Percentiles rank a stretch among this genome's conserved stretches.
Conservation (phyloP, 2,797 vertebrate species). For the Holocentrus rufus region DNA sequence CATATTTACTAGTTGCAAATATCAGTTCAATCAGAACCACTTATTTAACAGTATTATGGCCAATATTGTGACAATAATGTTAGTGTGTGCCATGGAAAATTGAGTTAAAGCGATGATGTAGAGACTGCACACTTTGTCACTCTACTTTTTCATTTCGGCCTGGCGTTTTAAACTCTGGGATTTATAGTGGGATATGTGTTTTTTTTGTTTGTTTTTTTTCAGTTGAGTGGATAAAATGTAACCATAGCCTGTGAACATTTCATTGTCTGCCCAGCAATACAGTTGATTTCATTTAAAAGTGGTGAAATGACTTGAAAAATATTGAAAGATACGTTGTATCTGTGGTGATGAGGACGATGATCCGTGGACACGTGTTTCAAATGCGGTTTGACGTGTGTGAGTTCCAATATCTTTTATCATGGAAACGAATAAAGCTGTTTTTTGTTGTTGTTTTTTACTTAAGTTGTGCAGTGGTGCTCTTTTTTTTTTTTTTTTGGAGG, state of each 20-base stretch:
- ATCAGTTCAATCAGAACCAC: background rate
- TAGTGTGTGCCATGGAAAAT: background rate
- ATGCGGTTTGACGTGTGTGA: conserved; percentile 13
- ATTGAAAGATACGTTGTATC: background rate
- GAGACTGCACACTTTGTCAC: background rate
- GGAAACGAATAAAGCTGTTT: conserved; percentile 64
- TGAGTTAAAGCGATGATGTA: background rate
- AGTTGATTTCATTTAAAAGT: background rate
- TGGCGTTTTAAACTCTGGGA: background rate
- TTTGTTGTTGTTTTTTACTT: conserved; percentile 13
- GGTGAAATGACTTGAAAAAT: background rate
- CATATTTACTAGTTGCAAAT: background rate
- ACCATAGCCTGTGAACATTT: background rate
- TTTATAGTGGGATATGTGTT: background rate
- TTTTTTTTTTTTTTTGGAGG: background rate
- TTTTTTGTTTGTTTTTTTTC: no score
- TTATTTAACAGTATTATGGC: background rate
- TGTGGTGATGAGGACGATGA: background rate
- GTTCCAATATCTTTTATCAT: conserved; percentile 44
- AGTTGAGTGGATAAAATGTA: background rate
- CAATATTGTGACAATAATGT: background rate
- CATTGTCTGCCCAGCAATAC: conserved; percentile 3
- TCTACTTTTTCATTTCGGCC: background rate
- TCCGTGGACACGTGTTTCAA: background rate
- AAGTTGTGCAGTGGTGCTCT: background rate